Evolutionary conservation across 2,797 vertebrate genomes (phyloP), one percentile per base, ranked within the genome.

Genomic region (Oceanodroma leucorhoa): DNA sequence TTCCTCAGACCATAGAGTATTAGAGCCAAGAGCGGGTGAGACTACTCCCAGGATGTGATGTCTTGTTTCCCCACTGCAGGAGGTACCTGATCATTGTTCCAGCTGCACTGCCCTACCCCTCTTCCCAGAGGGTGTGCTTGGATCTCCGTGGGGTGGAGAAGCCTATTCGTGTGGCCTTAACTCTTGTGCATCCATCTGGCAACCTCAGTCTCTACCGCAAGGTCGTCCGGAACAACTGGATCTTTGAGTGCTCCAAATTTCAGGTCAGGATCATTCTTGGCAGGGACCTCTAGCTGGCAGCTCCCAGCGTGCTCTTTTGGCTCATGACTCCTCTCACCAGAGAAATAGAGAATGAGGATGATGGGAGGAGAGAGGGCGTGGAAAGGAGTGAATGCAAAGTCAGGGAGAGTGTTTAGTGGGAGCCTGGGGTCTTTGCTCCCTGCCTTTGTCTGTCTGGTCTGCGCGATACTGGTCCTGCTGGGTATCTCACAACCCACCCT

Each of bases 81-180:
- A 97, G 89, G 78, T 97, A 97, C 72, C 38, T 97, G 94, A 95
- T 97, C 53, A 50, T 95, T 6, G 8, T 97, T 64, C 97, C 97
- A 62, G 97, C 96, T 38, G 64, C 60, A 27, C 88, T 98, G 34
- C 77, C 86, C 53, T 96, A 97, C 53, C 97, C 96, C 23, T 97
- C 96, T 45, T 85, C 89, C 62, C 96, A 97, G 93, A 97, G 96
- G 14, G 91, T 85, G 14, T 97, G 96, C 81, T 87, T 98, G 91
- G 97, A 97, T 70, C 91, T 98, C 45, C 95, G 88, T 46, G 95
- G 95, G 16, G 36, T 96, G 38, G 91, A 95, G 50, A 97, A 95
- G 60, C 93, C 95, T 8, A 6, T 90, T 83, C 94, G 73, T 29
- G 96, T 97, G 60, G 83, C 81, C 48, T 89, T 97, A 43, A 92